Percentiles rank a stretch among this genome's conserved stretches.
Conservation (phyloP, 2,113 vertebrate genomes). For the Oryzias celebensis region DNA sequence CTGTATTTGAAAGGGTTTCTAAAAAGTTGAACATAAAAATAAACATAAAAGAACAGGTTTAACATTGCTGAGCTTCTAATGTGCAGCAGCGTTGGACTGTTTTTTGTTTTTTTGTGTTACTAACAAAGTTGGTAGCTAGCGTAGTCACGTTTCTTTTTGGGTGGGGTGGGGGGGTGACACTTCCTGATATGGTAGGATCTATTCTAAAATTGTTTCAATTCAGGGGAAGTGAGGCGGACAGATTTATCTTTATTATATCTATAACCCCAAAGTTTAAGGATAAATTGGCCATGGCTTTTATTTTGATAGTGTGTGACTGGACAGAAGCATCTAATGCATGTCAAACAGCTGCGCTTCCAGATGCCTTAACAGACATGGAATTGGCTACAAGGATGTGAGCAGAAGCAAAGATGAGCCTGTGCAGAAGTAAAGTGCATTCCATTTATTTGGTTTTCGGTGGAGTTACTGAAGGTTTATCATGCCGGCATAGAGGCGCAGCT, state of each 20-base stretch:
- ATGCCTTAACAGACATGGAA: conserved; percentile 33
- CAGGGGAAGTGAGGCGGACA: conserved; percentile 23
- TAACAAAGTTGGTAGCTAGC: no score
- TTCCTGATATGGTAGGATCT: conserved; percentile 11
- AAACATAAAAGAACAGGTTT: no score
- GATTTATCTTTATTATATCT: conserved; percentile 54
- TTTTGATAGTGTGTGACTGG: conserved; percentile 55
- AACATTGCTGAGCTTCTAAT: no score
- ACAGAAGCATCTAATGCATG: conserved; percentile 50
- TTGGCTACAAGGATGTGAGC: conserved; percentile 11
- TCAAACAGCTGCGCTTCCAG: conserved; percentile 48
- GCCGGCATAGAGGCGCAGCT: neutral
- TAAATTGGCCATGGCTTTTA: conserved; percentile 42
- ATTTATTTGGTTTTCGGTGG: conserved; percentile 9
- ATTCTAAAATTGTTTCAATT: conserved; percentile 46
- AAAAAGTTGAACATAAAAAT: no score
- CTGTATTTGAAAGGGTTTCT: no score
- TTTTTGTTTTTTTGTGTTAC: no score
- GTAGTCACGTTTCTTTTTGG: no score
- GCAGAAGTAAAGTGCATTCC: conserved; percentile 1
- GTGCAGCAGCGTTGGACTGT: no score
- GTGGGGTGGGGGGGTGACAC: no score
- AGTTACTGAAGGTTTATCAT: conserved; percentile 3
- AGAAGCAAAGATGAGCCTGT: conserved; percentile 10
- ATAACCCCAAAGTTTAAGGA: conserved; percentile 37